Percentiles rank a stretch among this genome's conserved stretches.
These are phyloP conservation scores for Himalopsyche tibetana DNA, from an alignment of 2,888 invertebrate species.

Conservation along the genomic window DNA sequence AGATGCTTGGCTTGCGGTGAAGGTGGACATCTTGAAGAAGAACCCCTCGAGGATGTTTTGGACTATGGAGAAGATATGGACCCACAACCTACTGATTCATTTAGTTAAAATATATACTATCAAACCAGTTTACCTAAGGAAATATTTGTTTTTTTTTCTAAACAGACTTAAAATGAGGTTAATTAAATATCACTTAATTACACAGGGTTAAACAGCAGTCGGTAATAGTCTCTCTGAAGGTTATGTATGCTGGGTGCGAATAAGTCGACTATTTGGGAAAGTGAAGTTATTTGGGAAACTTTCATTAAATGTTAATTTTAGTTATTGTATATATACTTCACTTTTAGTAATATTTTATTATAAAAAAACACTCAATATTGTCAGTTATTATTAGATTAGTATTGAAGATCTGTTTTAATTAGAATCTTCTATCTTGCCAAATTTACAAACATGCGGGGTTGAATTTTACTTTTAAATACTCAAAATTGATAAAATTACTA, in stretches of 20 bases:
- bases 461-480: neutral
- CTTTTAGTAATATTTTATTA: constrained; percentile 26
- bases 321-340: too few relatives aligned
- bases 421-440: neutral
- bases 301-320: too few relatives aligned
- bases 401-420: neutral
- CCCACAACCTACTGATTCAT: constrained; percentile 69
- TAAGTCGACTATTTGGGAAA: too few relatives aligned
- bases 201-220: neutral
- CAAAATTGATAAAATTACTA: too few relatives aligned
- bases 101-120: neutral
- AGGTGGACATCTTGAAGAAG: constrained; percentile 75
- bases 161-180: neutral
- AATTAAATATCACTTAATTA: neutral
- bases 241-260: neutral
- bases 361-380: neutral
- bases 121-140: neutral
- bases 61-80: constrained; percentile 81
- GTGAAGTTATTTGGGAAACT: too few relatives aligned
- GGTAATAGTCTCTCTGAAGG: neutral
- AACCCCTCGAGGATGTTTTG: constrained; percentile 78
- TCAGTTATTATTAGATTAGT: constrained; percentile 18
- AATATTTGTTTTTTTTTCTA: neutral
- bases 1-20: constrained; percentile 81
- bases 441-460: neutral